Percentiles rank a stretch among this genome's conserved stretches.
Evolutionary conservation across 2,113 vertebrate species (phyloP).

Genomic region (Chiloscyllium plagiosum): DNA sequence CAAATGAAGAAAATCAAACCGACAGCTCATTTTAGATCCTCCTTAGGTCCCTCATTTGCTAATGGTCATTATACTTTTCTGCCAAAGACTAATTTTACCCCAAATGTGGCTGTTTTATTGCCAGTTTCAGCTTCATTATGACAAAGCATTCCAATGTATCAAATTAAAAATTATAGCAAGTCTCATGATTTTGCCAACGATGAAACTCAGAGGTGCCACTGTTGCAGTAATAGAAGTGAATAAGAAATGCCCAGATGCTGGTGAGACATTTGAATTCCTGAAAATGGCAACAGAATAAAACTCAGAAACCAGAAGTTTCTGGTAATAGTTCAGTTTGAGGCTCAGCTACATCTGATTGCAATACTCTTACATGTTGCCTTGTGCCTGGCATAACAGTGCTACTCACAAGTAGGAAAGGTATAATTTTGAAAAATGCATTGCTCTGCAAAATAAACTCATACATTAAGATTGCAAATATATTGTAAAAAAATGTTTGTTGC

Average conservation of each 20-base stretch:
- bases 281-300: not conserved
- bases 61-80: no score
- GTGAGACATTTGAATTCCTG: not conserved
- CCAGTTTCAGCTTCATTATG: not conserved
- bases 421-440: not conserved
- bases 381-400: not conserved
- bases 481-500: not conserved
- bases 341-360: not conserved
- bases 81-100: not conserved
- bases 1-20: not conserved
- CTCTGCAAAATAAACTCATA: not conserved
- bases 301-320: not conserved
- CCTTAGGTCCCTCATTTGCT: not conserved
- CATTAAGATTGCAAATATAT: not conserved
- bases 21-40: not conserved
- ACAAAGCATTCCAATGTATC: not conserved
- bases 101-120: not conserved
- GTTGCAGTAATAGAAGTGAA: not conserved
- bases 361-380: not conserved
- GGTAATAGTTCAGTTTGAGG: not conserved
- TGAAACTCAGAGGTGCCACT: not conserved
- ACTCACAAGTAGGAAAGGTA: not conserved
- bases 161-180: not conserved
- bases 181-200: not conserved
- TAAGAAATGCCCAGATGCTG: not conserved